Conservation (phyloP, 2,888 invertebrate species). For the Lamellibrachia satsuma region DNA sequence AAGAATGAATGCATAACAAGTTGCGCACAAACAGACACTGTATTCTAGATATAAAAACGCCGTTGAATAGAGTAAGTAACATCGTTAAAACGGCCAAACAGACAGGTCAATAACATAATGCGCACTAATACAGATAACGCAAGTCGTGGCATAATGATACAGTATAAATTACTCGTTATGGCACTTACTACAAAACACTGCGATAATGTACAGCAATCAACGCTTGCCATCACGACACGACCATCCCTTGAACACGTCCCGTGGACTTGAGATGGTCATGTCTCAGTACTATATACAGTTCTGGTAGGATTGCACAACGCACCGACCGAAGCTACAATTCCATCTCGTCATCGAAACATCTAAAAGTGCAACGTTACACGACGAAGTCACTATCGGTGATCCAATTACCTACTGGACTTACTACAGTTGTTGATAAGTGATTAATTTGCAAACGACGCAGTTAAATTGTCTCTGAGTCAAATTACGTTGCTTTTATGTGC, state of each 20-base stretch:
- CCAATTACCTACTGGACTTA: not conserved
- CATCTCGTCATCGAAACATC: not conserved
- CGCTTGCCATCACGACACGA: not conserved
- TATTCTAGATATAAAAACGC: not conserved
- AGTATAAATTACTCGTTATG: not conserved
- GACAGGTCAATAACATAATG: not conserved
- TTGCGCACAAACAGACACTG: not conserved
- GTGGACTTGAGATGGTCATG: not conserved
- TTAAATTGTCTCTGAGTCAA: constrained; percentile 1
- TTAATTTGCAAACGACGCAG: not conserved
- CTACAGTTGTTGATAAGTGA: not conserved
- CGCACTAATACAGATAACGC: not conserved
- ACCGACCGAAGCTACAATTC: not conserved
- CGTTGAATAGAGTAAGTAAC: not conserved
- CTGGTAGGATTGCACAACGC: not conserved
- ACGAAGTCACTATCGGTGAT: not conserved
- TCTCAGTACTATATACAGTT: not conserved
- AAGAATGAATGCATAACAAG: not conserved
- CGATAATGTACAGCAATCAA: not conserved
- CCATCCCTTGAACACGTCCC: not conserved
- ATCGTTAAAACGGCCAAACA: not conserved
- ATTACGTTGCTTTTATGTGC: not conserved
- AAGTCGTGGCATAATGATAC: constrained; percentile 12
- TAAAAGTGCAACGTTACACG: not conserved
- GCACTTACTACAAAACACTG: not conserved